A percentile compares a stretch with the other conserved stretches of the same genome.
phyloP scores from a whole-genome alignment of 2,888 invertebrate genomes.

The Parnassius mnemosyne region DNA sequence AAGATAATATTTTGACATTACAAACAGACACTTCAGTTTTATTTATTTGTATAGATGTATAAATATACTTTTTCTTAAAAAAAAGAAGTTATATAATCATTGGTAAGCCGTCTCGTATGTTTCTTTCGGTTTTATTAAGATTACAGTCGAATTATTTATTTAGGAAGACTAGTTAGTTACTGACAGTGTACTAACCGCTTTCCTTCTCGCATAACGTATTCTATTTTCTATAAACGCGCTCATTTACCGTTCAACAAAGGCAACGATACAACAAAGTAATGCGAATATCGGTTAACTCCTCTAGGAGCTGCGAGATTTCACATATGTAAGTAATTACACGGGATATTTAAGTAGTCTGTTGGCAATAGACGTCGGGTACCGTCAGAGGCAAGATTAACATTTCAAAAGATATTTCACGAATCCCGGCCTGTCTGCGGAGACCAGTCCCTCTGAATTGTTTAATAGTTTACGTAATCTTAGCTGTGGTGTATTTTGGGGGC shows the following conservation, averaged over 20 bases:
- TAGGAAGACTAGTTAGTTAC: too few species aligned
- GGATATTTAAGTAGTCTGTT: slow-evolving; percentile 10
- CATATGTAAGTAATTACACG: slow-evolving; percentile 9
- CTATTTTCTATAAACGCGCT: not conserved
- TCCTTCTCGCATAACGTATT: too few species aligned
- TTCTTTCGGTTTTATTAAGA: too few species aligned
- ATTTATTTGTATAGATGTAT: too few species aligned
- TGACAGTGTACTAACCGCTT: too few species aligned
- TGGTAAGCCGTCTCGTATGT: too few species aligned
- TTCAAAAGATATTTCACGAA: slow-evolving; percentile 25
- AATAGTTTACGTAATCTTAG: slow-evolving; percentile 30
- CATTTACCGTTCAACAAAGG: not conserved
- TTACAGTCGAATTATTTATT: too few species aligned
- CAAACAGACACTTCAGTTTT: too few species aligned
- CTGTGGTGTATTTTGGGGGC: not conserved
- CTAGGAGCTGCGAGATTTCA: slow-evolving; percentile 2
- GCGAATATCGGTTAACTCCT: not conserved
- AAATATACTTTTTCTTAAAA: too few species aligned
- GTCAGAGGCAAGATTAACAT: slow-evolving; percentile 24
- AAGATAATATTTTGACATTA: too few species aligned
- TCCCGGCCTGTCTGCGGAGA: slow-evolving; percentile 15
- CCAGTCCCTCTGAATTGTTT: slow-evolving; percentile 29
- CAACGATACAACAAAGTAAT: not conserved
- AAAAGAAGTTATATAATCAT: too few species aligned
- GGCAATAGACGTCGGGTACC: not conserved